These are phyloP conservation scores for Gallinago stenura DNA, from an alignment of 2,797 vertebrate species.

Conservation along the genomic window DNA sequence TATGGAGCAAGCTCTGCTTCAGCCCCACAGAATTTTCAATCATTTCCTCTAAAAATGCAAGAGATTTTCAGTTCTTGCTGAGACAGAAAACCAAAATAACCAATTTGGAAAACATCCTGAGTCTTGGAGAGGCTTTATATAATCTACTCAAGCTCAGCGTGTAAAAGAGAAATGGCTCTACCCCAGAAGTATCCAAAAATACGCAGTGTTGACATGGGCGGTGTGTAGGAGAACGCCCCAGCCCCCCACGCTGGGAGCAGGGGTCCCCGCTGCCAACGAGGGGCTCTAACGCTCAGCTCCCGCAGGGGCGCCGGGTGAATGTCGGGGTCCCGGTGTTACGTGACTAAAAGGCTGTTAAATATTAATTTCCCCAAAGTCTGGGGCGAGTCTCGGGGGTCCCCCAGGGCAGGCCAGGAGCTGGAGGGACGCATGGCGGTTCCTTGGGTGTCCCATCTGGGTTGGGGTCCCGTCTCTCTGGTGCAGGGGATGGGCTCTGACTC, in stretches of 20 bases:
- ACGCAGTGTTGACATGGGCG: neutral
- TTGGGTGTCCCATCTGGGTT: neutral
- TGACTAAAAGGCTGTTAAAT: neutral
- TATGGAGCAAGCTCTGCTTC: neutral
- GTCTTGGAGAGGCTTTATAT: neutral
- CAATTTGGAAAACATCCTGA: neutral
- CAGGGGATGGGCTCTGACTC: neutral
- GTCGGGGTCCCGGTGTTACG: neutral
- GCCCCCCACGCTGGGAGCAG: neutral
- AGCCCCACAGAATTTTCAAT: neutral
- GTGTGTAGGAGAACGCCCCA: neutral
- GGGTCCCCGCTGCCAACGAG: neutral
- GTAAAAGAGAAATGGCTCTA: neutral
- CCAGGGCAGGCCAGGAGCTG: neutral
- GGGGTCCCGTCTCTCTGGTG: neutral
- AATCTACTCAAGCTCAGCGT: neutral
- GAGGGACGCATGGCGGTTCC: fast-evolving
- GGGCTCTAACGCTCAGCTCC: neutral
- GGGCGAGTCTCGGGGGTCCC: fast-evolving
- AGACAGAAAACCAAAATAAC: slow-evolving; percentile 1
- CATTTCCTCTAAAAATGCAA: neutral
- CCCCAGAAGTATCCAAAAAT: neutral
- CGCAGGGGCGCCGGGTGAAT: fast-evolving
- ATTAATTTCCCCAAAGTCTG: neutral
- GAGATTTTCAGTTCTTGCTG: neutral